A percentile compares a stretch with the other conserved stretches of the same genome.
Evolutionary conservation across 1,140 invertebrate genomes (phyloP).

Genomic region (Semibalanus balanoides): DNA sequence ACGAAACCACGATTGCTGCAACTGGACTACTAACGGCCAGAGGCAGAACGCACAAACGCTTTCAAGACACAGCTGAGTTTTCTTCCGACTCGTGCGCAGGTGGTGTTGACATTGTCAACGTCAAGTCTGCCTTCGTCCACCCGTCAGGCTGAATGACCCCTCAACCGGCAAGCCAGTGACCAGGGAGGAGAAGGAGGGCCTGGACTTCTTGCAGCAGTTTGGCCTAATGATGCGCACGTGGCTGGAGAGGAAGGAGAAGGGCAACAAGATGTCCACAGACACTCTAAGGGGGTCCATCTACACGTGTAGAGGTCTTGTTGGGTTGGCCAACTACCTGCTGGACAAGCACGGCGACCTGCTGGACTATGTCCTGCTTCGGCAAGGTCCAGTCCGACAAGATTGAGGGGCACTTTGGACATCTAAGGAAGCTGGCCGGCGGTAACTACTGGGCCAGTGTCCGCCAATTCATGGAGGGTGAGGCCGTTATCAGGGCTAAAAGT

Average conservation of each 20-base stretch:
- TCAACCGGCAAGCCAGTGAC: not conserved
- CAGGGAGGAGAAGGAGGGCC: constrained; percentile 6
- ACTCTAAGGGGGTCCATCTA: not conserved
- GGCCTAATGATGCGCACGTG: constrained; percentile 6
- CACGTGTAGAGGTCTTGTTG: constrained; percentile 2
- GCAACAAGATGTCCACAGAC: constrained; percentile 6
- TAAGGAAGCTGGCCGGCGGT: too few relatives aligned
- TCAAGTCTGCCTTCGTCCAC: not conserved
- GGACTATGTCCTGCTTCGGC: not conserved
- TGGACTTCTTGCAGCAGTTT: constrained; percentile 9
- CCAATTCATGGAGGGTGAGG: constrained; percentile 11
- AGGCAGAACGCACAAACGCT: too few relatives aligned
- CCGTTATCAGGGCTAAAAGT: constrained; percentile 7
- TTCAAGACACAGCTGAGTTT: too few relatives aligned
- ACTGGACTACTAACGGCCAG: too few relatives aligned
- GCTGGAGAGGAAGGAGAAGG: constrained; percentile 6
- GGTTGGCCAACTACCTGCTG: constrained; percentile 7
- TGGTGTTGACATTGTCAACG: too few relatives aligned
- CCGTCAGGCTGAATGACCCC: constrained; percentile 9
- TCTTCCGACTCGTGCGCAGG: too few relatives aligned
- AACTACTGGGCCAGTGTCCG: constrained; percentile 9
- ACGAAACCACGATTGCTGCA: too few relatives aligned
- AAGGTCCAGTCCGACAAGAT: constrained; percentile 8
- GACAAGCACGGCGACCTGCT: constrained; percentile 5
- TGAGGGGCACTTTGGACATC: constrained; percentile 8